Conservation (phyloP, 2,888 invertebrate species). For the Agonopterix arenella region DNA sequence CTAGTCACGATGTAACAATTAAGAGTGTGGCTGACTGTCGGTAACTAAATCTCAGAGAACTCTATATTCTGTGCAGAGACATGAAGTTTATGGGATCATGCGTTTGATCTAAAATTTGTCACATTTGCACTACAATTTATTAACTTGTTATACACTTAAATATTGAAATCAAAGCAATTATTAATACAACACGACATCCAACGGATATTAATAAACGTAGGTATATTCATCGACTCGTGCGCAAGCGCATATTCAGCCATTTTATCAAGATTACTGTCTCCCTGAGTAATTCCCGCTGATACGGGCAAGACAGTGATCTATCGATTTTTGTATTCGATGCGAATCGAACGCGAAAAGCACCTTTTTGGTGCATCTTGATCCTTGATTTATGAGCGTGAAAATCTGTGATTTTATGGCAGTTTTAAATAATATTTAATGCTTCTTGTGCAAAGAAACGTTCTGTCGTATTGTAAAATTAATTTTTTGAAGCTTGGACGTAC, state of each 20-base stretch:
- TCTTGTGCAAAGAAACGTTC: too few species aligned
- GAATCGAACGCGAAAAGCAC: constrained; percentile 29
- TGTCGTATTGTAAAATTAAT: too few species aligned
- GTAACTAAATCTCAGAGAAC: too few species aligned
- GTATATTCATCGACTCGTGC: constrained; percentile 12
- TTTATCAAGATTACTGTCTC: constrained; percentile 62
- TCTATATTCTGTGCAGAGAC: too few species aligned
- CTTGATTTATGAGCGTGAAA: constrained; percentile 33
- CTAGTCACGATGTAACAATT: too few species aligned
- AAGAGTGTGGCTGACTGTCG: too few species aligned
- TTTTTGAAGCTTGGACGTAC: too few species aligned
- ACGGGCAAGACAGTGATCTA: constrained; percentile 56
- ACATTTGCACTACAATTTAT: too few species aligned
- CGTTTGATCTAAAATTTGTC: too few species aligned
- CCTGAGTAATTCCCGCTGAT: constrained; percentile 56
- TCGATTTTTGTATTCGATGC: constrained; percentile 47
- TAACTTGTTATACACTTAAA: too few species aligned
- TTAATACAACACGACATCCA: background rate
- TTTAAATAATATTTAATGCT: background rate
- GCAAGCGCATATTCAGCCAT: constrained; percentile 21
- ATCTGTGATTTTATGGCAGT: constrained; percentile 25
- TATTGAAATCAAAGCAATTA: background rate
- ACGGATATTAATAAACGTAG: constrained; percentile 4
- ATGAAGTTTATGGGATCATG: too few species aligned
- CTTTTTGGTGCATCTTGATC: constrained; percentile 28